Conservation (phyloP, 2,888 invertebrate species). For the Fragum sueziense region DNA sequence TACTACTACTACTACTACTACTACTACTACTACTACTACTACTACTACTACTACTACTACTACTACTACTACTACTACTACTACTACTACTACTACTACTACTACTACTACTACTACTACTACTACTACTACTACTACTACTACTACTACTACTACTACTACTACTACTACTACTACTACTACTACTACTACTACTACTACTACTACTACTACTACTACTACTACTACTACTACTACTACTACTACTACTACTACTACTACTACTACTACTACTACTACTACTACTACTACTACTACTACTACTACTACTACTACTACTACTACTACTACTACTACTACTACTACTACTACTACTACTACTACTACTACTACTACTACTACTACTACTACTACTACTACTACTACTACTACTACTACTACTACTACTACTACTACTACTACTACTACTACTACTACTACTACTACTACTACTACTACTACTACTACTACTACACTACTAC, state of each 20-base stretch:
- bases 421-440: not conserved
- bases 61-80: too few relatives aligned
- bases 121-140: slow-evolving; percentile 48
- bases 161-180: slow-evolving; percentile 53
- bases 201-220: slow-evolving; percentile 40
- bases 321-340: slow-evolving; percentile 6
- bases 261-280: slow-evolving; percentile 18
- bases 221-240: slow-evolving; percentile 22
- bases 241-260: slow-evolving; percentile 32
- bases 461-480: not conserved
- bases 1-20: too few relatives aligned
- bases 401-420: not conserved
- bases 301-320: slow-evolving; percentile 13
- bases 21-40: too few relatives aligned
- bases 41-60: too few relatives aligned
- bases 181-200: slow-evolving; percentile 53
- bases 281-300: slow-evolving; percentile 13
- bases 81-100: slow-evolving; percentile 15
- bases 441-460: not conserved
- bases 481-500: too few relatives aligned
- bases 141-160: slow-evolving; percentile 49
- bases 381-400: not conserved
- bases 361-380: slow-evolving; percentile 5
- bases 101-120: slow-evolving; percentile 11
- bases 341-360: slow-evolving; percentile 15